Base-by-base conservation (phyloP, 2,113 vertebrate genomes). In the Poecilia latipinna region DNA sequence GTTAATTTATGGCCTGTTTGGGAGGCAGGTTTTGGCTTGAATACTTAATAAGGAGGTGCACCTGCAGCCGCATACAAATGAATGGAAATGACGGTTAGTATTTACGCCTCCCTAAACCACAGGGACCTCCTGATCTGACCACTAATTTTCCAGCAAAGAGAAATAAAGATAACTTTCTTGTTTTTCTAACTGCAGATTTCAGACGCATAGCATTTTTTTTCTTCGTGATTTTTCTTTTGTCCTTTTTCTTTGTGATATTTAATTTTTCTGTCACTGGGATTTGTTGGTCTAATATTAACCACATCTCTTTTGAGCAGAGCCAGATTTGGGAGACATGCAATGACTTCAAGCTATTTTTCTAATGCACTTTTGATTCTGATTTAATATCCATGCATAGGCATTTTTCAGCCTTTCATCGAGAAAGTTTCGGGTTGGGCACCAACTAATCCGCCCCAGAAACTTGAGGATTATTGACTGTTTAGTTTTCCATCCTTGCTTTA, bases 61-160 rank as follows among this genome's bases (percentile, higher is more conserved):
- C 92, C 93, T 93, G 90, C 90, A 91, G 89, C 84, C n/a, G 94
- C 92, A 94, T 95, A 93, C 92, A 94, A 93, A 95, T 95, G 88
- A 93, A 90, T 86, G 80, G 86, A 91, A 89, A 86, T 85, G 87
- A 82, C 78, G 88, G 89, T 88, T 90, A 65, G 88, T 90, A 84
- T 91, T 89, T 90, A 86, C 85, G 70, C 90, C 86, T 86, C 68
- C 67, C 79, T 72, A 80, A 89, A 88, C 88, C 91, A 73, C 13
- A 48, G 77, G 86, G 88, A 87, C 88, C 90, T 89, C 86, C 80
- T 90, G 84, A 93, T 92, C 81, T 82, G 87, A 82, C 90, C 89
- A 80, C 89, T 93, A 93, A 94, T 93, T 90, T 86, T 83, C 74
- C 74, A 63, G 87, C 74, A 66, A 86, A 79, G 65, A 83, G 80